phyloP scores from a whole-genome alignment of 2,113 vertebrate genomes.

The Fulmarus glacialis region DNA sequence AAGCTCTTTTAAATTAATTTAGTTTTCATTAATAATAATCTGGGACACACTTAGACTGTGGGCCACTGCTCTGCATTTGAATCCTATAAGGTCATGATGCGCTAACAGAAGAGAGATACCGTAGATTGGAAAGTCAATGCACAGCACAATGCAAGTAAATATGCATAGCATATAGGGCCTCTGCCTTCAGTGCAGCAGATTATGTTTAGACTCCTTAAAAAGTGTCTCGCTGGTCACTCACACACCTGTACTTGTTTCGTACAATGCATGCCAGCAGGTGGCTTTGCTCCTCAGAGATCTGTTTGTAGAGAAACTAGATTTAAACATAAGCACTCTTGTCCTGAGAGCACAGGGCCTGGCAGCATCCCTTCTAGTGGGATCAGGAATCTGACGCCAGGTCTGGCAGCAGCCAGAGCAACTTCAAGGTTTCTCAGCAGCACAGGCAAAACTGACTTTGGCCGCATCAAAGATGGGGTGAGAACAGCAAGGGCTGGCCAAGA shows the following conservation, averaged over 20 bases:
- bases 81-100: background rate
- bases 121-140: background rate
- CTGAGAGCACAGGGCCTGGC: background rate
- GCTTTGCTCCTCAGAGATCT: background rate
- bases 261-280: background rate
- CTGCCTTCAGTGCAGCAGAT: background rate
- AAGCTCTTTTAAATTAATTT: constrained; percentile 36
- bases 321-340: background rate
- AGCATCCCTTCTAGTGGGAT: background rate
- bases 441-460: background rate
- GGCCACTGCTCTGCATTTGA: background rate
- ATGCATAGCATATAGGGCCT: accelerated
- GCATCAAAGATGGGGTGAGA: background rate
- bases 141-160: background rate
- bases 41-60: background rate
- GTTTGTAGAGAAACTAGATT: background rate
- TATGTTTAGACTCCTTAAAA: background rate
- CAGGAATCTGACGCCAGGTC: background rate
- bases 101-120: background rate
- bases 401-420: background rate
- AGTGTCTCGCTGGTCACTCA: background rate
- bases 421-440: background rate
- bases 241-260: background rate
- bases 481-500: too few species aligned
- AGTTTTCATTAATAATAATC: constrained; percentile 34